These are phyloP conservation scores for Pollenia griseotomentosa DNA, from an alignment of 2,888 invertebrate species.

Conservation along the genomic window DNA sequence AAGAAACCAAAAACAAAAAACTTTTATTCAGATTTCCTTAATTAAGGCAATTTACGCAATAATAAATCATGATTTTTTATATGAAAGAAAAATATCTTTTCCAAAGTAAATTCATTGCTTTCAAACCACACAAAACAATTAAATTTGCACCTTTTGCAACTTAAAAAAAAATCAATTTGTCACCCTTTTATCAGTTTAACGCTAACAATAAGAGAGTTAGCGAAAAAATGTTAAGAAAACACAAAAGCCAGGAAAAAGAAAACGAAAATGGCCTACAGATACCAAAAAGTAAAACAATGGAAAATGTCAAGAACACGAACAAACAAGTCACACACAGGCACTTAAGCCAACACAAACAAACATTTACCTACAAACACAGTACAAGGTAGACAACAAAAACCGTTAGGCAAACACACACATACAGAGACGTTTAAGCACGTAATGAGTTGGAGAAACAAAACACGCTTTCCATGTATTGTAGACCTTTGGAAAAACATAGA, in stretches of 20 bases:
- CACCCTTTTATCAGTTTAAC: slow-evolving; percentile 67
- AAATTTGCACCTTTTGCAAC: slow-evolving; percentile 16
- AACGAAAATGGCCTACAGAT: slow-evolving; percentile 47
- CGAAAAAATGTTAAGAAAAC: not conserved
- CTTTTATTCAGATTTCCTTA: too few species aligned
- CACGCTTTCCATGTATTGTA: not conserved
- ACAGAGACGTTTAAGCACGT: slow-evolving; percentile 15
- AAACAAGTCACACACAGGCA: not conserved
- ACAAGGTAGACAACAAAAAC: slow-evolving; percentile 5
- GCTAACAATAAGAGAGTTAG: not conserved
- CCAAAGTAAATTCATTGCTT: not conserved
- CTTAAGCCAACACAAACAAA: slow-evolving; percentile 23
- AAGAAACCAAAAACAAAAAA: too few species aligned
- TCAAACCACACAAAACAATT: slow-evolving; percentile 52
- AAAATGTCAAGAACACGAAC: slow-evolving; percentile 56
- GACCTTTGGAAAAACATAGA: not conserved
- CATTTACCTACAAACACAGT: not conserved
- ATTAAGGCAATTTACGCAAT: too few species aligned
- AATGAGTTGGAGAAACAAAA: not conserved
- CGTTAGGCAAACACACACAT: slow-evolving; percentile 2
- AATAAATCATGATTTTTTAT: too few species aligned
- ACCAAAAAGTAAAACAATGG: slow-evolving; percentile 48
- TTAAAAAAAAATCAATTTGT: slow-evolving; percentile 24
- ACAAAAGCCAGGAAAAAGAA: not conserved
- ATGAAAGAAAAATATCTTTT: too few species aligned